These are phyloP conservation scores for Alcis repandata DNA, from an alignment of 2,888 invertebrate genomes.

Conservation along the genomic window DNA sequence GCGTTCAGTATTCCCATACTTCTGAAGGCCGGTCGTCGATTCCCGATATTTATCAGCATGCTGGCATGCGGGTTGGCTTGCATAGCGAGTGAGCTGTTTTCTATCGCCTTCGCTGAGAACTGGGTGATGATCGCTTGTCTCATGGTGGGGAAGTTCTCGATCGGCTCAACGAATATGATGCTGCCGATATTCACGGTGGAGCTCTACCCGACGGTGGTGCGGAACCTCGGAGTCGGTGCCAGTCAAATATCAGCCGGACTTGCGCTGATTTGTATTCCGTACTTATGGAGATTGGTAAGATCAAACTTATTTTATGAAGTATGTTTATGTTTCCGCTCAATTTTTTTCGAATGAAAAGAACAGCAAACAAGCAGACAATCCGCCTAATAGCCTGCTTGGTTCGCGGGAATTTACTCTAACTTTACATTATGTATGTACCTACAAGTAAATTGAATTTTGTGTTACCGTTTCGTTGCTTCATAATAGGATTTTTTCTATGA, in stretches of 20 bases:
- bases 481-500: constrained; percentile 2
- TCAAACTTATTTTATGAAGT: neutral
- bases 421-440: neutral
- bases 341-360: too few species aligned
- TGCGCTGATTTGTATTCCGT: constrained; percentile 92
- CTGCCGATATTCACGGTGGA: constrained; percentile 92
- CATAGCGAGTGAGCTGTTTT: constrained; percentile 86
- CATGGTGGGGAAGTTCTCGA: constrained; percentile 93
- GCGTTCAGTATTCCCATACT: constrained; percentile 91
- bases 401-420: neutral
- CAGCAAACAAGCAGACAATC: too few species aligned
- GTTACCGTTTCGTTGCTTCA: neutral
- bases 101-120: constrained; percentile 83
- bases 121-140: constrained; percentile 91
- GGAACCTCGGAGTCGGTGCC: constrained; percentile 90
- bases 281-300: constrained; percentile 91
- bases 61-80: constrained; percentile 90
- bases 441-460: neutral
- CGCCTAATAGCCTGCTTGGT: too few species aligned
- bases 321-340: too few species aligned
- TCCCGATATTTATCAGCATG: constrained; percentile 90
- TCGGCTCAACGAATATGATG: constrained; percentile 92
- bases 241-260: constrained; percentile 92
- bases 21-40: constrained; percentile 90
- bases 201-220: constrained; percentile 90